phyloP scores from a whole-genome alignment of 2,797 vertebrate species.

The Xyrichtys novacula region DNA sequence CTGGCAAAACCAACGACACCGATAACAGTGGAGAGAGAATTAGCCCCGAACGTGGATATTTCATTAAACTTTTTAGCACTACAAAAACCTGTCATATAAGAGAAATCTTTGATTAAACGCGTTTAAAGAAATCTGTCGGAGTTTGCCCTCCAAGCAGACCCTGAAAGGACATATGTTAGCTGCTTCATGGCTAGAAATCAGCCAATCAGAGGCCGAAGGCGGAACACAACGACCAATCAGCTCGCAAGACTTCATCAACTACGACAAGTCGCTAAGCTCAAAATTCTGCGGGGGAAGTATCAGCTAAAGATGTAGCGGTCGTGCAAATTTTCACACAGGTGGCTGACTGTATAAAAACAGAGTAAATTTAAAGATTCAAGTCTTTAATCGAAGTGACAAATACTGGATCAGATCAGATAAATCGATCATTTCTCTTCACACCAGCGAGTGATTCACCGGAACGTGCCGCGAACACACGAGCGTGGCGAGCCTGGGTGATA shows the following conservation, averaged over 20 bases:
- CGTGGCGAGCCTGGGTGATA: not conserved
- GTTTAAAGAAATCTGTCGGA: fast-evolving
- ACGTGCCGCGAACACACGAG: no score
- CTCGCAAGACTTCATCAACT: slow-evolving; percentile 9
- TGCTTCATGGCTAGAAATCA: not conserved
- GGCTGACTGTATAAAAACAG: no score
- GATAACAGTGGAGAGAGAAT: no score
- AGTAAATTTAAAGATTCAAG: no score
- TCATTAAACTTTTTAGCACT: fast-evolving
- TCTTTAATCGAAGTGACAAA: no score
- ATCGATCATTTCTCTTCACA: not conserved
- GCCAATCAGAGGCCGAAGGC: slow-evolving; percentile 62
- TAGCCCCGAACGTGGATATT: no score
- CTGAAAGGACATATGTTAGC: slow-evolving; percentile 56
- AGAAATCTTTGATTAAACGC: not conserved
- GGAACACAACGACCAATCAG: slow-evolving; percentile 65
- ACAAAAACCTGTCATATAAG: not conserved
- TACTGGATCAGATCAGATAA: no score
- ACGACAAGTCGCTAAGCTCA: slow-evolving; percentile 63
- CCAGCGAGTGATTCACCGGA: slow-evolving; percentile 54
- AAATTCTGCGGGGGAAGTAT: slow-evolving; percentile 26
- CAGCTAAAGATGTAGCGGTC: not conserved
- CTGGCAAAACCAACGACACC: not conserved
- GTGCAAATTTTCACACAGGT: not conserved
- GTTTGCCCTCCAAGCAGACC: slow-evolving; percentile 70